phyloP scores from a whole-genome alignment of 1,140 invertebrate species.

The Amphibalanus amphitrite region DNA sequence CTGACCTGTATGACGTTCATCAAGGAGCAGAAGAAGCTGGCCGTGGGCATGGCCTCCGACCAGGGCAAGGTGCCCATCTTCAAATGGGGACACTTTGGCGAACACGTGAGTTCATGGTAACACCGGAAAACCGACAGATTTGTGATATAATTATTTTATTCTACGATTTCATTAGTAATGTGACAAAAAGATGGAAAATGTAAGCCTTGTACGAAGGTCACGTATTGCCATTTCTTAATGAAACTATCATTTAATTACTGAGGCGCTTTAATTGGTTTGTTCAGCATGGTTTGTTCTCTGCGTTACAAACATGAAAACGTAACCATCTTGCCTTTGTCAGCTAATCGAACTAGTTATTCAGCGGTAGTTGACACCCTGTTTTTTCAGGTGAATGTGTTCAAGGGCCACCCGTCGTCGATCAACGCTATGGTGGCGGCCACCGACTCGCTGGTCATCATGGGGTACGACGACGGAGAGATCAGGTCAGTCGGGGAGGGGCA shows the following conservation, averaged over 20 bases:
- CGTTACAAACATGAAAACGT: too few relatives aligned
- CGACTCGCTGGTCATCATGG: constrained; percentile 66
- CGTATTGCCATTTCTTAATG: too few relatives aligned
- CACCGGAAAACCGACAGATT: too few relatives aligned
- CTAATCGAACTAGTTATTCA: too few relatives aligned
- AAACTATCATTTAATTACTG: too few relatives aligned
- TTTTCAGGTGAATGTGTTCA: constrained; percentile 17
- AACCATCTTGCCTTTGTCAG: too few relatives aligned
- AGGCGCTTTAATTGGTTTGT: too few relatives aligned
- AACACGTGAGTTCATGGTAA: background rate
- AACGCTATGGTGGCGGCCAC: constrained; percentile 68
- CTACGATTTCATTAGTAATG: too few relatives aligned
- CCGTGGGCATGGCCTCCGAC: constrained; percentile 45
- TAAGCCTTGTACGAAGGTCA: too few relatives aligned
- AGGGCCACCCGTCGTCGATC: constrained; percentile 49
- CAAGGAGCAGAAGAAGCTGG: constrained; percentile 56
- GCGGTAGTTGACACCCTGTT: constrained; percentile 55
- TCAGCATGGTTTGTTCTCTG: too few relatives aligned
- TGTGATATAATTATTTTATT: too few relatives aligned
- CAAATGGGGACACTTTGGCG: constrained; percentile 84
- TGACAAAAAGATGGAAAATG: too few relatives aligned
- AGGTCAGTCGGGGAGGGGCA: constrained; percentile 28
- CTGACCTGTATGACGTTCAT: constrained; percentile 56
- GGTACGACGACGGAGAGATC: constrained; percentile 68
- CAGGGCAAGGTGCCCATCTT: constrained; percentile 74